These are phyloP conservation scores for Luperina nickerlii DNA, from an alignment of 2,888 invertebrate genomes.

Conservation along the genomic window DNA sequence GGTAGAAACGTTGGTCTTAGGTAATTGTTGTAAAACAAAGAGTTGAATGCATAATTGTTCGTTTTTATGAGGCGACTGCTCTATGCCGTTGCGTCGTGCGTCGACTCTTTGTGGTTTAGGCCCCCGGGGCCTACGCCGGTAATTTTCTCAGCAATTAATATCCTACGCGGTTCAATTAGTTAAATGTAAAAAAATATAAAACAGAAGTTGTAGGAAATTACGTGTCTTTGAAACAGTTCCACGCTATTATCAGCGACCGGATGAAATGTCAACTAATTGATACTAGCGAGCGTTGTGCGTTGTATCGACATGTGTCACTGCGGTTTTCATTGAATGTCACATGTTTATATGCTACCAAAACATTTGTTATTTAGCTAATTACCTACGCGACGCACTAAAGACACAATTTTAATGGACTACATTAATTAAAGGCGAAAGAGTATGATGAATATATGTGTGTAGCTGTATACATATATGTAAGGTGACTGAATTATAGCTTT, in stretches of 20 bases:
- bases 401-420: conserved; percentile 12
- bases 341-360: conserved; percentile 44
- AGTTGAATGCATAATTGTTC: conserved; percentile 82
- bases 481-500: neutral
- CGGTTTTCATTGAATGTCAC: conserved; percentile 68
- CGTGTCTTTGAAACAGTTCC: conserved; percentile 78
- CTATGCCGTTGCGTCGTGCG: conserved; percentile 68
- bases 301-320: conserved; percentile 80
- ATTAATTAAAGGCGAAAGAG: neutral
- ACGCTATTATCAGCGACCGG: conserved; percentile 74
- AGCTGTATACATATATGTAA: neutral
- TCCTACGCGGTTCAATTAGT: conserved; percentile 84
- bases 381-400: conserved; percentile 10
- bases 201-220: conserved; percentile 83
- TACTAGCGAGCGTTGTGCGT: conserved; percentile 65
- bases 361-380: conserved; percentile 40
- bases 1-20: conserved; percentile 75
- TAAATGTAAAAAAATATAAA: conserved; percentile 85
- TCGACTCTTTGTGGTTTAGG: conserved; percentile 84
- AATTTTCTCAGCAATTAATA: conserved; percentile 89
- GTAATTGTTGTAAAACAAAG: conserved; percentile 81
- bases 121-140: conserved; percentile 80
- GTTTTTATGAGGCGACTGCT: conserved; percentile 81
- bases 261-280: conserved; percentile 81
- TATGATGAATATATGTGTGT: neutral